Evolutionary conservation across 2,797 vertebrate genomes (phyloP).

Genomic region (Gadopsis bispinosus): DNA sequence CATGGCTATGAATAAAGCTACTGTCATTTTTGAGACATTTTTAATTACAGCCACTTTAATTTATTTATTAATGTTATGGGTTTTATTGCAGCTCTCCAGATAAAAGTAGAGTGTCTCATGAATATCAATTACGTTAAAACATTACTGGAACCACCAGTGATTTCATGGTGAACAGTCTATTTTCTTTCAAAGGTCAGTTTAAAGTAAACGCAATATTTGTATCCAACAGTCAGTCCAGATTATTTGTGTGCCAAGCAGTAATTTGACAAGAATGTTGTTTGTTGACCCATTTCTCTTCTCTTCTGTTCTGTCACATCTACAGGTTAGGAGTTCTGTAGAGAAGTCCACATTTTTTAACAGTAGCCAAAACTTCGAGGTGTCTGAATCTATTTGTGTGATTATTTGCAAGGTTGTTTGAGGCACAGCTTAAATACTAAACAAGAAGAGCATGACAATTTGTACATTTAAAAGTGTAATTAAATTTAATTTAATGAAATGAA

Average conservation of each 20-base stretch:
- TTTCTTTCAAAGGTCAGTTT: slow-evolving; percentile 39
- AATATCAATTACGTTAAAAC: slow-evolving; percentile 17
- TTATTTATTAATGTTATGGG: not conserved
- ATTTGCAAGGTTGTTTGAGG: slow-evolving; percentile 16
- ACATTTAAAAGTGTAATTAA: not conserved
- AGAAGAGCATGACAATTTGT: not conserved
- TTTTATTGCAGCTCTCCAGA: slow-evolving; percentile 5
- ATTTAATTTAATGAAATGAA: not conserved
- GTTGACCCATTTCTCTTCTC: slow-evolving; percentile 18
- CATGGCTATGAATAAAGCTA: not conserved
- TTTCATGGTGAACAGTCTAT: slow-evolving; percentile 20
- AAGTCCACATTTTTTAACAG: slow-evolving; percentile 27
- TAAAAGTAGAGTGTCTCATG: slow-evolving; percentile 7
- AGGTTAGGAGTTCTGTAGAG: slow-evolving; percentile 10
- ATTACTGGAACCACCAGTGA: slow-evolving; percentile 15
- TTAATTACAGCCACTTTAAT: not conserved
- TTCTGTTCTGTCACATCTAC: slow-evolving; percentile 16
- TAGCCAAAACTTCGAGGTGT: slow-evolving; percentile 8
- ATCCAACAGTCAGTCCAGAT: slow-evolving; percentile 29
- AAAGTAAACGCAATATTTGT: slow-evolving; percentile 29
- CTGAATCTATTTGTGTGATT: slow-evolving; percentile 30
- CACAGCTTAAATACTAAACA: slow-evolving; percentile 11
- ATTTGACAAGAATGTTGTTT: slow-evolving; percentile 41
- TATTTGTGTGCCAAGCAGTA: slow-evolving; percentile 18
- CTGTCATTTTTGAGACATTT: not conserved